Conservation (phyloP, 2,113 vertebrate species). For the Orthochromis malagaraziensis region DNA sequence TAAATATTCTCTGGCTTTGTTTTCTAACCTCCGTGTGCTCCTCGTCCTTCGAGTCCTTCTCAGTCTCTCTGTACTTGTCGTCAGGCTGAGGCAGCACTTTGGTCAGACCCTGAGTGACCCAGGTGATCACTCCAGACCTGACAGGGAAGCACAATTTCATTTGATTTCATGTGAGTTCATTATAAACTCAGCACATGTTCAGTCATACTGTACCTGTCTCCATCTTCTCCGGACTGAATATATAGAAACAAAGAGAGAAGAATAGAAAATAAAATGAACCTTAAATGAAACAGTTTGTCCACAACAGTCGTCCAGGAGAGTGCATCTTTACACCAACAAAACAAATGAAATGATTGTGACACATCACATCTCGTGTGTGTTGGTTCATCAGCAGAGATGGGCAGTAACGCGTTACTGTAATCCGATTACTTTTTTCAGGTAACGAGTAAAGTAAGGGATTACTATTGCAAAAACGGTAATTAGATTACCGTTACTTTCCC, state of each 20-base stretch:
- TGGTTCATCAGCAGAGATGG: background rate
- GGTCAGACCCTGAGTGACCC: conserved; percentile 80
- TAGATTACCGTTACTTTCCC: too few species aligned
- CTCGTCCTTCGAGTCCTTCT: background rate
- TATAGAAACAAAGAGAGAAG: background rate
- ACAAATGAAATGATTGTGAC: background rate
- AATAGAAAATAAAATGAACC: background rate
- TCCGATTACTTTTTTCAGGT: too few species aligned
- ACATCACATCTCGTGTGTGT: background rate
- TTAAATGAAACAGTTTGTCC: background rate
- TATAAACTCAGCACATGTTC: background rate
- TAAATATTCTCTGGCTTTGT: background rate
- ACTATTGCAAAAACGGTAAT: too few species aligned
- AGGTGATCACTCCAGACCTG: conserved; percentile 74
- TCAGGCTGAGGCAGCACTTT: conserved; percentile 83
- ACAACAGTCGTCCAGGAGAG: background rate
- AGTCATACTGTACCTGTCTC: conserved; percentile 42
- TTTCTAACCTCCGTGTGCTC: conserved; percentile 53
- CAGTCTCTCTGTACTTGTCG: conserved; percentile 24
- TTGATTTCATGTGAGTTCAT: background rate
- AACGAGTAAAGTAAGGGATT: too few species aligned
- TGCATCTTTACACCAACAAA: background rate
- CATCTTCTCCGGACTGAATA: conserved; percentile 26
- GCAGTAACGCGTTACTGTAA: too few species aligned
- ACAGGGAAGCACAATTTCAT: background rate